phyloP scores from a whole-genome alignment of 2,797 vertebrate species.

The Gymnodraco acuticeps region DNA sequence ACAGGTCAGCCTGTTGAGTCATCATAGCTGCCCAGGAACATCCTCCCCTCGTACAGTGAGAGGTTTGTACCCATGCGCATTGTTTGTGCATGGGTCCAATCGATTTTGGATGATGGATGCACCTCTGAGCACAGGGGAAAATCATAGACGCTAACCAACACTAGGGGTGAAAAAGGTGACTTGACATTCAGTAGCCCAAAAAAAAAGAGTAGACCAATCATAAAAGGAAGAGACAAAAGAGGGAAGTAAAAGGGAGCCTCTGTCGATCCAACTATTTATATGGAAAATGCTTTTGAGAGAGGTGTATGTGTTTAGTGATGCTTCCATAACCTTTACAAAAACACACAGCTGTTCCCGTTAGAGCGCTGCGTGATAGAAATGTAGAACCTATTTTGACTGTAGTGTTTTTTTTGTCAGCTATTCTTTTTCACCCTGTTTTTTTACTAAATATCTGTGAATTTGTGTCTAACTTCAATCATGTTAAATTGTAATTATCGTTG shows the following conservation, averaged over 20 bases:
- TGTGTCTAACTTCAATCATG: too few species aligned
- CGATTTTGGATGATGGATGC: conserved; percentile 22
- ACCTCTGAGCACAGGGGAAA: conserved; percentile 3
- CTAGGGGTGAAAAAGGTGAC: background rate
- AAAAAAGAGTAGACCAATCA: background rate
- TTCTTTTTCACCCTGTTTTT: too few species aligned
- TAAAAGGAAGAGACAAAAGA: background rate
- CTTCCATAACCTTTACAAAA: background rate
- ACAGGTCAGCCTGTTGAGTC: conserved; percentile 48
- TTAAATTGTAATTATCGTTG: too few species aligned
- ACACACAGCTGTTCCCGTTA: background rate
- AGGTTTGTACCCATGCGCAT: background rate
- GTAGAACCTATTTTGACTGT: background rate
- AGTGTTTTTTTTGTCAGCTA: too few species aligned
- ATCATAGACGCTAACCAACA: background rate
- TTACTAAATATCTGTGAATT: too few species aligned
- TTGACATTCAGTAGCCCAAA: background rate
- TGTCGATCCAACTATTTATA: background rate
- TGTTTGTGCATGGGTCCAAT: background rate
- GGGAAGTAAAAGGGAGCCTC: background rate
- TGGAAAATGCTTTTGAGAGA: background rate
- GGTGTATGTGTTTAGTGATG: background rate
- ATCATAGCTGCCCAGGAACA: conserved; percentile 13
- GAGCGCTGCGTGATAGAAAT: background rate
- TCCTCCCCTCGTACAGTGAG: conserved; percentile 3